phyloP scores from a whole-genome alignment of 2,113 vertebrate species.

The Phylloscopus whistleri region DNA sequence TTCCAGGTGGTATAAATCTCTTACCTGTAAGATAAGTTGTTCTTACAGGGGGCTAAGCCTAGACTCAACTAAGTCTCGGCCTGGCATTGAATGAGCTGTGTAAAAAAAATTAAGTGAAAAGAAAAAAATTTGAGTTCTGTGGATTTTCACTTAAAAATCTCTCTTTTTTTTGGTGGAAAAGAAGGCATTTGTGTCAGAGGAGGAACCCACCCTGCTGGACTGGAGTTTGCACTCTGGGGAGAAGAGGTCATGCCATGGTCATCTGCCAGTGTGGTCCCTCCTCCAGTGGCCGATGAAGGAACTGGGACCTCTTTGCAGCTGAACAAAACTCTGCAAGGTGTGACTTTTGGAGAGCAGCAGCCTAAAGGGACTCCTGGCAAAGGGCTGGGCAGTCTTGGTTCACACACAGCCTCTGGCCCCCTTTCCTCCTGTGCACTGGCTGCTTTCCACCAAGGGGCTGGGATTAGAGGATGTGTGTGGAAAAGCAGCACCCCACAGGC shows the following conservation, averaged over 20 bases:
- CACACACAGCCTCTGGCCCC: background rate
- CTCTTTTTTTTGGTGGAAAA: background rate
- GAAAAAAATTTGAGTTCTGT: background rate
- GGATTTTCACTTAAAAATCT: background rate
- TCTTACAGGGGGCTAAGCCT: background rate
- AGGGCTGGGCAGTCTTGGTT: background rate
- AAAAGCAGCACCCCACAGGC: background rate
- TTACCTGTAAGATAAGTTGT: background rate
- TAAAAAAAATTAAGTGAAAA: background rate
- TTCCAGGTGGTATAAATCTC: background rate
- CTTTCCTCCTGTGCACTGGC: background rate
- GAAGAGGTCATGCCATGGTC: background rate
- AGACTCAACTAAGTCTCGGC: background rate
- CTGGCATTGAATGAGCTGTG: background rate
- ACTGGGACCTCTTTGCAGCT: background rate
- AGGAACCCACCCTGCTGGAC: background rate
- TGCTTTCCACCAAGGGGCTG: background rate
- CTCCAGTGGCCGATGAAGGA: background rate
- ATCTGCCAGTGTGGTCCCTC: background rate
- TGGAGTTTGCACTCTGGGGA: background rate
- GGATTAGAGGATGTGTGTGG: background rate
- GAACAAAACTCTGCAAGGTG: background rate
- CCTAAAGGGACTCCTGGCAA: background rate
- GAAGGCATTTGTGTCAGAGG: background rate
- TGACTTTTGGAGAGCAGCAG: conserved; percentile 14